These are phyloP conservation scores for Haliaeetus leucogaster DNA, from an alignment of 2,113 vertebrate species.

Conservation along the genomic window DNA sequence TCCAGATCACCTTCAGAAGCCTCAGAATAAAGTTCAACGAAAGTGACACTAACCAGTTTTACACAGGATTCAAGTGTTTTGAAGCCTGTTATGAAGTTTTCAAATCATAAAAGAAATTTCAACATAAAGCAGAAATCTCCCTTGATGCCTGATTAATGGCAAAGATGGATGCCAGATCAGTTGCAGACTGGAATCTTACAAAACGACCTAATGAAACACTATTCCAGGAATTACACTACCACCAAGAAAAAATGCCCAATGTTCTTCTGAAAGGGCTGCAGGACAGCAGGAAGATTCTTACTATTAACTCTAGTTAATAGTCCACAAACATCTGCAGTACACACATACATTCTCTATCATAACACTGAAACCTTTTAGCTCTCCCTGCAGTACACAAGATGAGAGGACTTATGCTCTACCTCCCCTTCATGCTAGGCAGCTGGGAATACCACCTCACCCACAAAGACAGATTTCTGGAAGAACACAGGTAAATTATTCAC, in stretches of 20 bases:
- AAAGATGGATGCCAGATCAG: background rate
- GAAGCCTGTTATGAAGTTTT: background rate
- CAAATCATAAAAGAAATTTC: background rate
- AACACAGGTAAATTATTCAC: background rate
- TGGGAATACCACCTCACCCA: background rate
- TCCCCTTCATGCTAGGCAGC: background rate
- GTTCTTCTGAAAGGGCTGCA: background rate
- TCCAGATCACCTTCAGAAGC: background rate
- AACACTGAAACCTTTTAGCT: background rate
- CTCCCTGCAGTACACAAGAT: background rate
- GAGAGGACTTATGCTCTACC: background rate
- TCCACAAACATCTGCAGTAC: background rate
- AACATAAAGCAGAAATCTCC: background rate
- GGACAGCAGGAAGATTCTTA: background rate
- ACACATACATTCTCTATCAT: background rate
- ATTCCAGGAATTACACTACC: background rate
- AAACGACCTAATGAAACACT: background rate
- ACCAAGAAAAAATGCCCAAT: background rate
- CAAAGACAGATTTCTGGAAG: background rate
- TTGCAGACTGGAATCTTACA: background rate
- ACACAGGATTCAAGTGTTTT: background rate
- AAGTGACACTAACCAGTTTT: background rate
- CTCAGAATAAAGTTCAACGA: background rate
- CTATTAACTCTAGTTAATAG: background rate
- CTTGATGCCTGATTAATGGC: background rate